Base-by-base conservation (phyloP, 1,140 invertebrate species). In the Triops cancriformis region DNA sequence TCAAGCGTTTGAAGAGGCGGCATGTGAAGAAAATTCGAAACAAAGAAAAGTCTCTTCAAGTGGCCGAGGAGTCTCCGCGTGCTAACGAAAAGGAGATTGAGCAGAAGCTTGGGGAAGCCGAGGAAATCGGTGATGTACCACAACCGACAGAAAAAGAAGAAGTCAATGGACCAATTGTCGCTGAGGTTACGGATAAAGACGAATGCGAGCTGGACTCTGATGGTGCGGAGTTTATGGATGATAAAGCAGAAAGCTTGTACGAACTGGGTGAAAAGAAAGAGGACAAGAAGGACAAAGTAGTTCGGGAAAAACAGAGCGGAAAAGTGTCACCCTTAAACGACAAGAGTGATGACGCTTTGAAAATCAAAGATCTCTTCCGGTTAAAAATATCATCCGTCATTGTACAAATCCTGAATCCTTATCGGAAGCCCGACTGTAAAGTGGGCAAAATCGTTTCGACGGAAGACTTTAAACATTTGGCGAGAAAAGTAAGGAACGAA, bases 391-490 rank as follows among this genome's bases (percentile, higher is more conserved):
- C 94, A 10, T 89, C 90, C 72, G 93, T 93, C 27, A 95, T 98
- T 86, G 94, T 98, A 64, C 88, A 92, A 73, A 92, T 92, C 83
- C 88, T 99, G 37, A 96, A 96, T 86, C 94, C 94, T 0, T 98
- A 94, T 85, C 86, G 94, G 76, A 93, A 92, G 82, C 87, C 89
- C 5, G 92, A 94, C 82, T 97, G 96, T 82, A 91, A 91, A 81
- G 85, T 90, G 79, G 96, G 94, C 1, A 86, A 91, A 80, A 98
- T 99, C 80, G 91, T 89, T 0, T 92, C 89, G 82, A 96, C 92
- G 0, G 94, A 96, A 73, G 96, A 98, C 85, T 98, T 98, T 85
- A 98, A 98, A 84, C 94, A 97, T 86, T 87, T 99, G 27, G 96
- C 96, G 0, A 90, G 95, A 85, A 97, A 98, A 89, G 96, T 98